Conservation (phyloP, 2,113 vertebrate species). For the Cololabis saira region DNA sequence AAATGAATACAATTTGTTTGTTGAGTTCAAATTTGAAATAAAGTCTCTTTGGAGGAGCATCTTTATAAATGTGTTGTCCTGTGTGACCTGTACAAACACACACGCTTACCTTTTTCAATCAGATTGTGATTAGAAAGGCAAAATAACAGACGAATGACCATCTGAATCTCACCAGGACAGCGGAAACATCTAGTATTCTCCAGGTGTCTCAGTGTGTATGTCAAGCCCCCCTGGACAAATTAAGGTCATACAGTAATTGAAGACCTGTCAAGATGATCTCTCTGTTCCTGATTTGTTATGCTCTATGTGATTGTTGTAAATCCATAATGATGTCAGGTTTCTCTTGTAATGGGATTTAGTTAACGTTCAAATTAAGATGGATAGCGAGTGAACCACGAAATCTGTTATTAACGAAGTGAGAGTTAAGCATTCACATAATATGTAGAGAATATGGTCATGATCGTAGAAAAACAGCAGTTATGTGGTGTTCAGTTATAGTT, state of each 20-base stretch:
- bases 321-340: neutral
- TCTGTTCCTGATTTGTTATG: neutral
- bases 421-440: neutral
- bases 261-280: neutral
- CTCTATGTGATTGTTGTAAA: neutral
- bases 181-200: no score
- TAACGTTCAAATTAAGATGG: slow-evolving; percentile 2
- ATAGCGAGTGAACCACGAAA: neutral
- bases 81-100: no score
- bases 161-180: no score
- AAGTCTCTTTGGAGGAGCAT: no score
- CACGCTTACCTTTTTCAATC: no score
- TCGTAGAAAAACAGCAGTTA: neutral
- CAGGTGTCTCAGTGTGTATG: neutral
- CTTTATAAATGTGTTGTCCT: no score
- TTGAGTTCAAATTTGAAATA: no score
- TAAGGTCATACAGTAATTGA: neutral
- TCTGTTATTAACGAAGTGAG: neutral
- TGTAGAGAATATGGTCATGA: neutral
- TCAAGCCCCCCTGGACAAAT: neutral
- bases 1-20: no score
- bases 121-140: no score
- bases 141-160: no score
- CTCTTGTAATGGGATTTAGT: neutral
- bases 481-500: neutral